A percentile compares a stretch with the other conserved stretches of the same genome.
Conservation (phyloP, 2,888 invertebrate genomes). For the Apamea monoglypha region DNA sequence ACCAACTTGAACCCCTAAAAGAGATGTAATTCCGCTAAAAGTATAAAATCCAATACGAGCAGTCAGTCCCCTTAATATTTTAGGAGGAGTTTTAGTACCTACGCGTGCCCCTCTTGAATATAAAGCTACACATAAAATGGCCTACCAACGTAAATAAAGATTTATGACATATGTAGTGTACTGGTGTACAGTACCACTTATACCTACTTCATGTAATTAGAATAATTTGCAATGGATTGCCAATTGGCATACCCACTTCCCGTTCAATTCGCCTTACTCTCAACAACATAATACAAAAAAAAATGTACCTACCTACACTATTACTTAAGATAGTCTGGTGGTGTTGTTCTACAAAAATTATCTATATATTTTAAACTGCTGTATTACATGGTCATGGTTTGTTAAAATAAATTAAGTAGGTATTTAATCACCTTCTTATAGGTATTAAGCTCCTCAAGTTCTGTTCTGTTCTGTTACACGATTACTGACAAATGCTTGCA, state of each 20-base stretch:
- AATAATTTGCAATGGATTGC: constrained; percentile 13
- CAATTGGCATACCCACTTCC: constrained; percentile 1
- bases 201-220: constrained; percentile 15
- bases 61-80: constrained; percentile 41
- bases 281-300: neutral
- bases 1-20: constrained; percentile 3
- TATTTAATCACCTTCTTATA: neutral
- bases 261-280: neutral
- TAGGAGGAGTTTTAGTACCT: constrained; percentile 49
- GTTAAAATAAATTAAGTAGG: neutral
- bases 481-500: neutral
- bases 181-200: neutral
- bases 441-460: neutral
- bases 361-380: neutral
- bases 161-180: constrained; percentile 36
- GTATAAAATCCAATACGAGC: constrained; percentile 54
- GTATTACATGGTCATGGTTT: neutral
- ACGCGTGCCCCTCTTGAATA: constrained; percentile 37
- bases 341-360: neutral
- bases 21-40: constrained; percentile 24
- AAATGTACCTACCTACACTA: neutral
- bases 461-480: neutral
- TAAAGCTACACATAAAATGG: constrained; percentile 45
- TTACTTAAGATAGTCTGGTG: neutral
- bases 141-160: constrained; percentile 45